Evolutionary conservation across 2,797 vertebrate genomes (phyloP).

Genomic region (Megaceryle alcyon): DNA sequence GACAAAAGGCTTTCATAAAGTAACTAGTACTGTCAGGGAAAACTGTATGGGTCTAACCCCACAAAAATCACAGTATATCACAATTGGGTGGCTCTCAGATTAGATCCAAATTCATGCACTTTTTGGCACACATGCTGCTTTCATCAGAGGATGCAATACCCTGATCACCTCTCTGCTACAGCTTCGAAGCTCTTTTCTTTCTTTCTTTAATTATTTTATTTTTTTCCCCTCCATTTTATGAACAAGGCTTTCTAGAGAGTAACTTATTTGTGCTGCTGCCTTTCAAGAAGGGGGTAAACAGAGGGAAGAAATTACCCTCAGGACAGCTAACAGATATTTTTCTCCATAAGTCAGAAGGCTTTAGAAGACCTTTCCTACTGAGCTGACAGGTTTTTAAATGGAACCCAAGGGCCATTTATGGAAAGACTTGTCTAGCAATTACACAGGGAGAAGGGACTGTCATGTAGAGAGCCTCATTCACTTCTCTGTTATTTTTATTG

Average conservation of each 20-base stretch:
- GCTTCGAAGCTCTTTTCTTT: not conserved
- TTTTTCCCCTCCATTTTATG: not conserved
- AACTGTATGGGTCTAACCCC: too few species aligned
- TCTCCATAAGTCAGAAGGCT: not conserved
- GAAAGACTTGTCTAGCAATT: not conserved
- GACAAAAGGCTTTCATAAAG: not conserved
- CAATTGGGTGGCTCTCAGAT: not conserved
- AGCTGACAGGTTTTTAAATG: slow-evolving; percentile 22
- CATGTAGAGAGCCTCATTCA: not conserved
- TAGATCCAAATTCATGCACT: not conserved
- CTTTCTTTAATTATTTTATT: not conserved
- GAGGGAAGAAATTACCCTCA: not conserved
- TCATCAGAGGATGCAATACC: not conserved
- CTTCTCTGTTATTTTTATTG: not conserved
- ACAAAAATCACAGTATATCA: not conserved
- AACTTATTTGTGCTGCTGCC: not conserved
- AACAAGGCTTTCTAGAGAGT: not conserved
- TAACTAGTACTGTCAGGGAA: not conserved
- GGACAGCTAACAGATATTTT: not conserved
- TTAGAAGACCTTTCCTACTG: slow-evolving; percentile 16
- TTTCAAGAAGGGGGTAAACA: not conserved
- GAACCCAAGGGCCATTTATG: not conserved
- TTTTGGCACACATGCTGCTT: not conserved
- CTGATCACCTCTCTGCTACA: not conserved
- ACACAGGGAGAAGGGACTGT: not conserved